A percentile compares a stretch with the other conserved stretches of the same genome.
phyloP scores from a whole-genome alignment of 1,140 invertebrate genomes.

The Nixonia krombeini region DNA sequence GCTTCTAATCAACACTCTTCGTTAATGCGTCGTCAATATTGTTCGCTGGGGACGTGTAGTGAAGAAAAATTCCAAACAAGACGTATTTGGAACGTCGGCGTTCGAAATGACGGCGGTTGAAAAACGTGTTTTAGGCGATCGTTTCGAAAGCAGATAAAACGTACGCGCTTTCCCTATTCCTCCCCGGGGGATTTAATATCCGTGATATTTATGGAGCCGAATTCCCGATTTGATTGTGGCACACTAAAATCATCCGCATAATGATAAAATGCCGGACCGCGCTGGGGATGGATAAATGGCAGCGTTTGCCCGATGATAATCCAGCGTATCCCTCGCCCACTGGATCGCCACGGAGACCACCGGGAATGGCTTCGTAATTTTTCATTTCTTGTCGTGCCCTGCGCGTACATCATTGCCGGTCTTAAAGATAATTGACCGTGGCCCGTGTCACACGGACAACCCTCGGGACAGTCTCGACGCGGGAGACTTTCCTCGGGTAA shows the following conservation, averaged over 20 bases:
- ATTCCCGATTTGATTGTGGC: slow-evolving; percentile 10
- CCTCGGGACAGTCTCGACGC: slow-evolving; percentile 13
- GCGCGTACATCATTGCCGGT: slow-evolving; percentile 1
- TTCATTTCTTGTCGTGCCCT: not conserved
- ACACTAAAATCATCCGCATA: slow-evolving; percentile 21
- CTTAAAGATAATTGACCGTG: slow-evolving; percentile 30
- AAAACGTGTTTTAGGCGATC: not conserved
- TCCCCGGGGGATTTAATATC: slow-evolving; percentile 2
- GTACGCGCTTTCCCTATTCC: slow-evolving; percentile 4
- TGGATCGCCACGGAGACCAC: not conserved
- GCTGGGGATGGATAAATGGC: slow-evolving; percentile 1
- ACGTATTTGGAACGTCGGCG: no score
- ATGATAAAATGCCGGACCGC: slow-evolving; percentile 13
- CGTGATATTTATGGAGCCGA: slow-evolving; percentile 10
- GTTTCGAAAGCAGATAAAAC: not conserved
- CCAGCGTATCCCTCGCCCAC: not conserved
- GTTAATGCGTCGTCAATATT: no score
- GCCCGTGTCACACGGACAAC: slow-evolving; percentile 15
- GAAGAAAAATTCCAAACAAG: no score
- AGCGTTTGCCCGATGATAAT: not conserved
- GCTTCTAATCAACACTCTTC: no score
- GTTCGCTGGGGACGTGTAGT: no score
- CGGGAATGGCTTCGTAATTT: slow-evolving; percentile 13
- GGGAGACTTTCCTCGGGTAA: not conserved
- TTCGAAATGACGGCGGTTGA: no score